These are phyloP conservation scores for Ormyrus thymus DNA, from an alignment of 2,888 invertebrate genomes.

Conservation along the genomic window DNA sequence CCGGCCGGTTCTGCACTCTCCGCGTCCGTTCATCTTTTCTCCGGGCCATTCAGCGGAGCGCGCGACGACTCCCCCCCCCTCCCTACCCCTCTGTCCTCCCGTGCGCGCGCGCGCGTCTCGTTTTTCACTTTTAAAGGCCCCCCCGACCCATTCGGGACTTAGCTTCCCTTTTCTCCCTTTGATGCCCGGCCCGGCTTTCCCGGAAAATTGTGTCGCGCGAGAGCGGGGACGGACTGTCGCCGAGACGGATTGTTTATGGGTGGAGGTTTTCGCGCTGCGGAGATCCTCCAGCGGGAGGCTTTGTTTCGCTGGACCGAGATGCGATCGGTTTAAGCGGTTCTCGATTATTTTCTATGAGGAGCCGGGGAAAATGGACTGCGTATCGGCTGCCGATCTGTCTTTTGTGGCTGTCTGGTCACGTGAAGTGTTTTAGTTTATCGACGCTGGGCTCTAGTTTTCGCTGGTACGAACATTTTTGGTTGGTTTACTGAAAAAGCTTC, in stretches of 20 bases:
- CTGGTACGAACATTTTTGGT: too few species aligned
- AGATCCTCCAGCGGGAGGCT: too few species aligned
- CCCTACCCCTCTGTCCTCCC: background rate
- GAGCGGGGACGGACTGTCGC: background rate
- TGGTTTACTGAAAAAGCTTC: too few species aligned
- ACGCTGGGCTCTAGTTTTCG: too few species aligned
- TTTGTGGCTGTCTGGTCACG: too few species aligned
- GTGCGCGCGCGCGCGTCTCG: background rate
- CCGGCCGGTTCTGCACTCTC: slow-evolving; percentile 43
- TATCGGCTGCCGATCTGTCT: too few species aligned
- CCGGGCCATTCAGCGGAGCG: background rate
- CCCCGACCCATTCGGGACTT: slow-evolving; percentile 18
- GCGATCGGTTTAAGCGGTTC: too few species aligned
- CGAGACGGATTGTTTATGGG: slow-evolving; percentile 34
- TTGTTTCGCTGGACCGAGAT: too few species aligned
- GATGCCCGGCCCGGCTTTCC: background rate
- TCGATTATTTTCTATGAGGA: too few species aligned
- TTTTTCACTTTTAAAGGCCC: slow-evolving; percentile 27
- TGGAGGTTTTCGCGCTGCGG: slow-evolving; percentile 9
- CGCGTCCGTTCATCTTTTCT: background rate
- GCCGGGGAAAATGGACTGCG: too few species aligned
- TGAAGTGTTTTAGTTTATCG: too few species aligned
- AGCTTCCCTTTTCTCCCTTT: slow-evolving; percentile 24
- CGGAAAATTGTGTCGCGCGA: background rate
- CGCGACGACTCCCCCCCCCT: background rate